Base-by-base conservation (phyloP, 1,140 invertebrate genomes). In the Drosophila sp. region DNA sequence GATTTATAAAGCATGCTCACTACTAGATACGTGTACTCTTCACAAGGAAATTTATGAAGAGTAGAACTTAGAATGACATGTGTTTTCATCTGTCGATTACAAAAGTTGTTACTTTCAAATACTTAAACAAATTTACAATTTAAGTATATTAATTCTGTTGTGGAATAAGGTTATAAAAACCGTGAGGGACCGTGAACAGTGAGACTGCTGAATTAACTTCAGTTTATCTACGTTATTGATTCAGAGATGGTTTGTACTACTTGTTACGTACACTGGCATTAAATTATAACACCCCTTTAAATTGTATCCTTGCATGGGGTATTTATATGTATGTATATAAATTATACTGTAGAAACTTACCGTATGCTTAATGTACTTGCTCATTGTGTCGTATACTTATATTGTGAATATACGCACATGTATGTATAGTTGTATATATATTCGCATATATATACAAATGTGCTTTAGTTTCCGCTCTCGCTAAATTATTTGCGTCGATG, bases 401-500 rank as follows among this genome's bases (percentile, higher is more conserved):
- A 14, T 1, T 7, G 9, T 50, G 6, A 2, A 29, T 59, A 21
- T 59, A 21, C 16, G 13, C n/a, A 56, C 4, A 13, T 40, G 27
- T 25, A 14, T 25, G 27, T 14, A 21, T 25, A 6, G 18, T 41
- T 18, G 29, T 32, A 54, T 45, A 18, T 54, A 27, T 38, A 34
- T 56, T 6, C 27, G 34, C 36, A 25, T 41, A 16, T 56, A 36
- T 56, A 56, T 56, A 25, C 36, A 41, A 61, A 48, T 61, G 58
- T 61, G 56, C 56, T 43, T 32, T 45, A 56, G 53, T 56, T 56
- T 56, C 34, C 53, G 7, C n/a, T 25, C 34, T 56, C 27, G 53
- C 32, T 62, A 40, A 48, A 62, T 48, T 48, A 62, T 62, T 62
- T 62, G 59, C 59, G 43, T 41, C 34, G 53, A 46, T 67, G 53